Evolutionary conservation across 2,113 vertebrate species (phyloP), one percentile per base, ranked within the genome.

Genomic region (Boleophthalmus pectinirostris): DNA sequence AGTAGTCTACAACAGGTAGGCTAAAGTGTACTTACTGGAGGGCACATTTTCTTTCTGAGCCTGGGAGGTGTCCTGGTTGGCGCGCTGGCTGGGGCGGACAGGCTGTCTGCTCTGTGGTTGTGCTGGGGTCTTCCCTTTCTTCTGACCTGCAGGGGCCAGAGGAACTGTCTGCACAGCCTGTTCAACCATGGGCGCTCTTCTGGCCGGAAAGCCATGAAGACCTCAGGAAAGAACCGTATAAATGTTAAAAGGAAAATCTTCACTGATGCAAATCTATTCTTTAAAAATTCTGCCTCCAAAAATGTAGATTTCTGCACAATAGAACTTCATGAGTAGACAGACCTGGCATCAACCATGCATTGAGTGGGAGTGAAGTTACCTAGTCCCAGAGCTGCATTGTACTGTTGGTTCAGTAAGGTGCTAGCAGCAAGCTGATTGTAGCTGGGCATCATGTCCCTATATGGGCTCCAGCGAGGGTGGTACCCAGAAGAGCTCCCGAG

Each of bases 101-200:
- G 77, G 69, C 43, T 85, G 93, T 80, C 92, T 93, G 75, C 71
- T 70, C 56, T 81, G 91, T 7, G 83, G 86, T 68, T 79, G 90
- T 20, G 70, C 56, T 2, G 72, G 60, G 18, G 68, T 6, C 0
- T 89, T 92, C 2, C 90, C 90, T 8, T 87, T 93, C 77, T 91
- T 96, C 16, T 91, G 90, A 1, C 80, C 90, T 72, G 93, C 47
- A 76, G 85, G 90, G 56, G 94, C 94, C 1, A 91, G 78, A 0
- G 98, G 95, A 16, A 95, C 91, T 0, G 98, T 99, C 93, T 99
- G 98, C 2, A 99, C 98, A 23, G 96, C 97, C 87, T 99, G 98
- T 74, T 99, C 98, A 0, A 99, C 97, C 96, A 96, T 97, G 7
- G 96, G 97, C 68, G 93, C 96, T 82, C 96, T 95, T 86, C 95